These are phyloP conservation scores for Choreutis nemorana DNA, from an alignment of 2,888 invertebrate genomes.

Conservation along the genomic window DNA sequence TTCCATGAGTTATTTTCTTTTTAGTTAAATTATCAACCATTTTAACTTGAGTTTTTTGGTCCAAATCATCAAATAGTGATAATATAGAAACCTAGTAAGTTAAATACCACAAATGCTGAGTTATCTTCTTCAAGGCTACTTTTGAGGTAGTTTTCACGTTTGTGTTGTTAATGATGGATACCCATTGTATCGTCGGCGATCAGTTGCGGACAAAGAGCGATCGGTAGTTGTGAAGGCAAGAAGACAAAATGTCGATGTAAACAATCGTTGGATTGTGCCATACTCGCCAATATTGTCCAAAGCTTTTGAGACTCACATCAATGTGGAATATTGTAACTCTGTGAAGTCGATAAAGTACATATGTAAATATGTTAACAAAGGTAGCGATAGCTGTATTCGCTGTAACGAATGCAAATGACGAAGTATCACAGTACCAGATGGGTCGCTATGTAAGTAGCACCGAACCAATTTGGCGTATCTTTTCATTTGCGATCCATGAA, in stretches of 20 bases:
- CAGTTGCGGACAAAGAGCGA: slow-evolving; percentile 11
- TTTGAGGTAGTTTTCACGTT: too few relatives aligned
- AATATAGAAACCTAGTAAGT: too few relatives aligned
- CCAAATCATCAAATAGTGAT: too few relatives aligned
- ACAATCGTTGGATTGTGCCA: slow-evolving; percentile 16
- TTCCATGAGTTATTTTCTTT: too few relatives aligned
- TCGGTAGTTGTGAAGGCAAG: slow-evolving; percentile 11
- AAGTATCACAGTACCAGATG: slow-evolving; percentile 14
- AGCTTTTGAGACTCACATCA: slow-evolving; percentile 11
- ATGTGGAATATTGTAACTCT: slow-evolving; percentile 7
- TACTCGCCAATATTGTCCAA: slow-evolving; percentile 14
- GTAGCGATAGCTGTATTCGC: slow-evolving; percentile 13
- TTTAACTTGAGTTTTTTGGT: too few relatives aligned
- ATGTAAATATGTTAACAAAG: slow-evolving; percentile 12
- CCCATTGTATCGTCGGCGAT: slow-evolving; percentile 14
- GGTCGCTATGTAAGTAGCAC: slow-evolving; percentile 16
- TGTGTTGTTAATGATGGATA: too few relatives aligned
- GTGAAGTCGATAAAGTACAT: slow-evolving; percentile 11
- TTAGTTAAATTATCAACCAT: too few relatives aligned
- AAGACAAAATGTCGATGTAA: slow-evolving; percentile 12
- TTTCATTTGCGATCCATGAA: slow-evolving; percentile 14
- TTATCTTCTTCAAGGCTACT: too few relatives aligned
- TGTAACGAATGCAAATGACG: slow-evolving; percentile 14
- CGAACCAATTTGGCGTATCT: slow-evolving; percentile 15
- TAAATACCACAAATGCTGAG: too few relatives aligned